These are phyloP conservation scores for Zalophus californianus DNA, from an alignment of 2,797 vertebrate genomes.

Conservation along the genomic window DNA sequence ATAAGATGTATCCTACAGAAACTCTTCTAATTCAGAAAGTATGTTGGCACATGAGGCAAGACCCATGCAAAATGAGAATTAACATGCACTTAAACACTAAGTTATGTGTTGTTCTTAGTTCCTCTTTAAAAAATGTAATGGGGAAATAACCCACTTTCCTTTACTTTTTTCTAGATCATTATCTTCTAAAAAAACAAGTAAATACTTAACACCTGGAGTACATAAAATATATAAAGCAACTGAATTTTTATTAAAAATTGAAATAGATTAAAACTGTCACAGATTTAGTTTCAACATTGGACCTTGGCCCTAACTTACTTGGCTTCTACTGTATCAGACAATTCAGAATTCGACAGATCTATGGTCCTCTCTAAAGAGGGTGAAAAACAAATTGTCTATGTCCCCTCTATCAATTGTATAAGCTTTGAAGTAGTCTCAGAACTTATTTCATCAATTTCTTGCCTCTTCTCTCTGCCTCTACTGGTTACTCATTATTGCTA, in stretches of 20 bases:
- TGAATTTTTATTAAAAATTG: background rate
- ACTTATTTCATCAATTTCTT: background rate
- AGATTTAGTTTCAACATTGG: background rate
- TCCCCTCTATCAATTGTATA: background rate
- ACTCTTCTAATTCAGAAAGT: background rate
- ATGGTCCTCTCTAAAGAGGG: background rate
- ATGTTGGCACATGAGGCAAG: background rate
- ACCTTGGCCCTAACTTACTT: background rate
- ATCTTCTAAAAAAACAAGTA: background rate
- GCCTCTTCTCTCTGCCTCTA: background rate
- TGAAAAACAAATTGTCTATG: background rate
- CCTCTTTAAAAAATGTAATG: background rate
- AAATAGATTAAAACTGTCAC: background rate
- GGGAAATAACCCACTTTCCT: background rate
- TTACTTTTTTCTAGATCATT: background rate
- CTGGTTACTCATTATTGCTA: background rate
- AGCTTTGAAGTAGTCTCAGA: background rate
- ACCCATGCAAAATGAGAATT: background rate
- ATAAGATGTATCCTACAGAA: background rate
- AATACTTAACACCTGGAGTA: background rate
- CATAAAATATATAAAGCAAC: background rate
- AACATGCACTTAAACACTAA: background rate
- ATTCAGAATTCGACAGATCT: background rate
- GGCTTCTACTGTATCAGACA: background rate
- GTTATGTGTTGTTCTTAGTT: background rate